Percentiles rank a stretch among this genome's conserved stretches.
phyloP scores from a whole-genome alignment of 2,797 vertebrate species.

The Notamacropus eugenii region DNA sequence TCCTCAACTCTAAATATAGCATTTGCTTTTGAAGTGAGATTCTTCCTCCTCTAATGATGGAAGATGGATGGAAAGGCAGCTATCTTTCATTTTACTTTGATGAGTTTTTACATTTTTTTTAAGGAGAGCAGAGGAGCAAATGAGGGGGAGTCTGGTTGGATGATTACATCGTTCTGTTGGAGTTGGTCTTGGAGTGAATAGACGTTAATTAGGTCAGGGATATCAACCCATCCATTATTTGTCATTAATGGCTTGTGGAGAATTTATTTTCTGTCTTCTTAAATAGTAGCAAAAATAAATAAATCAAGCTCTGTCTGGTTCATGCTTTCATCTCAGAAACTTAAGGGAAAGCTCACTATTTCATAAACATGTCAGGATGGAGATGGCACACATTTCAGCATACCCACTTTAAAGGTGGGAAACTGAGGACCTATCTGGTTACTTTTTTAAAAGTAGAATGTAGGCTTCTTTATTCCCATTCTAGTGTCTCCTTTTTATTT shows the following conservation, averaged over 20 bases:
- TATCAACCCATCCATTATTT: neutral
- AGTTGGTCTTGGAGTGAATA: conserved; percentile 10
- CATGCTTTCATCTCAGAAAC: conserved; percentile 8
- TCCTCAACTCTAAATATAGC: conserved; percentile 45
- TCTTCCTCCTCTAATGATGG: conserved; percentile 36
- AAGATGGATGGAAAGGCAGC: conserved; percentile 29
- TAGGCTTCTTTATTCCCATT: neutral
- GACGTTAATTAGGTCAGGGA: conserved; percentile 3
- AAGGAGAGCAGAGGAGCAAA: neutral
- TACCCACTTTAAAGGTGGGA: conserved; percentile 5
- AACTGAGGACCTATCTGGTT: neutral
- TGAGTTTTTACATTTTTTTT: conserved; percentile 1
- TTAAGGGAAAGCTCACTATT: neutral
- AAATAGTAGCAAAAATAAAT: conserved; percentile 40
- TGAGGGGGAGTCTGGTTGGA: neutral
- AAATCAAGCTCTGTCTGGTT: conserved; percentile 13
- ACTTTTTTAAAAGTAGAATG: neutral
- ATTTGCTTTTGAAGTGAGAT: conserved; percentile 53
- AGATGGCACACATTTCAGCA: neutral
- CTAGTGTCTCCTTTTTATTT: neutral
- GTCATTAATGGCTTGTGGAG: neutral
- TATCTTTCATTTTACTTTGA: conserved; percentile 30
- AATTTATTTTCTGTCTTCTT: conserved; percentile 14
- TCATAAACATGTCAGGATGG: neutral
- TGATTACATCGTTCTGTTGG: conserved; percentile 6